Conservation (phyloP, 2,888 invertebrate genomes). For the Scaeva pyrastri region DNA sequence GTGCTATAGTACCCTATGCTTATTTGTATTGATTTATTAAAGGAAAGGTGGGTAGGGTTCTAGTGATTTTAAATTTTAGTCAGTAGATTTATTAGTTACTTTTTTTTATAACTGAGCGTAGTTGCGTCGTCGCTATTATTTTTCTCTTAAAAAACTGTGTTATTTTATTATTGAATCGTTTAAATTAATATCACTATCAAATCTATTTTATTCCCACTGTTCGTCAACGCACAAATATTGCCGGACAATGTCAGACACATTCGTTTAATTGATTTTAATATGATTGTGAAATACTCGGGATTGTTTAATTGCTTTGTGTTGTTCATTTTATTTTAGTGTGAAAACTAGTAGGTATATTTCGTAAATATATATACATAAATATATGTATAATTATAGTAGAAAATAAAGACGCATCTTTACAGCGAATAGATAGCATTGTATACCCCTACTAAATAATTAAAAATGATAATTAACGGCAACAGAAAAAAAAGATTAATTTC, state of each 20-base stretch:
- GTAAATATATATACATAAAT: no score
- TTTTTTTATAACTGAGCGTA: no score
- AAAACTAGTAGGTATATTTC: neutral
- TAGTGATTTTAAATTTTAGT: no score
- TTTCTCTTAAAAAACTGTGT: no score
- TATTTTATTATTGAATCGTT: no score
- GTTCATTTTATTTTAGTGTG: neutral
- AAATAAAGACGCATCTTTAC: constrained; percentile 8
- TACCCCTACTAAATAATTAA: constrained; percentile 20
- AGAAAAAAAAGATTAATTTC: neutral
- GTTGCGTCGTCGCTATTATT: no score
- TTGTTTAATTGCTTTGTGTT: constrained; percentile 34
- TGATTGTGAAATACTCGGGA: constrained; percentile 27
- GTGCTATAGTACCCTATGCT: no score
- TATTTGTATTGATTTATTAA: no score
- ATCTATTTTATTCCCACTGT: neutral
- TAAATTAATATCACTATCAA: no score
- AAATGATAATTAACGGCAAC: neutral
- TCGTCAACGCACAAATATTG: constrained; percentile 7
- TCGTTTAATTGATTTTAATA: constrained; percentile 31
- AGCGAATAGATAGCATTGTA: neutral
- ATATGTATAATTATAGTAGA: no score
- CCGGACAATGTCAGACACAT: constrained; percentile 25
- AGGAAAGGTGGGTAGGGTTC: no score
- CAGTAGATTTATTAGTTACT: no score